Evolutionary conservation across 2,888 invertebrate genomes (phyloP).

Genomic region (Stenodera caucasica): DNA sequence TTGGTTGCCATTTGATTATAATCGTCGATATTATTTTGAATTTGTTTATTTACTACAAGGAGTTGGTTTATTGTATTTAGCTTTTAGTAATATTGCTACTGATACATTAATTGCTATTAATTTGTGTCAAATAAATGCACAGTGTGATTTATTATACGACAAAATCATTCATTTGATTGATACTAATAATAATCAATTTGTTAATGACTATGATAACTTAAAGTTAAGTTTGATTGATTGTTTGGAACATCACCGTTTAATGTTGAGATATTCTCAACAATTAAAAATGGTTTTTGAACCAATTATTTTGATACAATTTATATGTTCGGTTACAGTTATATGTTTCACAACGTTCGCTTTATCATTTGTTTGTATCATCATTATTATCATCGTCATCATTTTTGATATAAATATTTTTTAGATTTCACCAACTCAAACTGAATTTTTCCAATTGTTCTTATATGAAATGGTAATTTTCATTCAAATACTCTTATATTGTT

Average conservation of each 20-base stretch:
- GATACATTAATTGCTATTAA: conserved; percentile 19
- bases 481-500: conserved; percentile 10
- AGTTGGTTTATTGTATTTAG: conserved; percentile 12
- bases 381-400: not conserved
- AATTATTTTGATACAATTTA: not conserved
- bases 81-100: conserved; percentile 12
- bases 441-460: not conserved
- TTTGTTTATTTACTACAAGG: conserved; percentile 4
- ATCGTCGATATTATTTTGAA: not conserved
- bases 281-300: not conserved
- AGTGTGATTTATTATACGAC: conserved; percentile 18
- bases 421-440: conserved; percentile 7
- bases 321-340: not conserved
- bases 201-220: conserved; percentile 6
- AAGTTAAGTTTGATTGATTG: not conserved
- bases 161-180: conserved; percentile 7
- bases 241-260: not conserved
- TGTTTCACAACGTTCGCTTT: not conserved
- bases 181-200: not conserved
- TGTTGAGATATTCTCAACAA: not conserved
- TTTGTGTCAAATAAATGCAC: conserved; percentile 22
- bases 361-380: too few species aligned
- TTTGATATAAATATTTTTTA: conserved; percentile 1
- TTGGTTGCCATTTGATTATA: conserved; percentile 1
- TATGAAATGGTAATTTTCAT: not conserved